Conservation (phyloP, 2,888 invertebrate genomes). For the Dichetophora obliterata region DNA sequence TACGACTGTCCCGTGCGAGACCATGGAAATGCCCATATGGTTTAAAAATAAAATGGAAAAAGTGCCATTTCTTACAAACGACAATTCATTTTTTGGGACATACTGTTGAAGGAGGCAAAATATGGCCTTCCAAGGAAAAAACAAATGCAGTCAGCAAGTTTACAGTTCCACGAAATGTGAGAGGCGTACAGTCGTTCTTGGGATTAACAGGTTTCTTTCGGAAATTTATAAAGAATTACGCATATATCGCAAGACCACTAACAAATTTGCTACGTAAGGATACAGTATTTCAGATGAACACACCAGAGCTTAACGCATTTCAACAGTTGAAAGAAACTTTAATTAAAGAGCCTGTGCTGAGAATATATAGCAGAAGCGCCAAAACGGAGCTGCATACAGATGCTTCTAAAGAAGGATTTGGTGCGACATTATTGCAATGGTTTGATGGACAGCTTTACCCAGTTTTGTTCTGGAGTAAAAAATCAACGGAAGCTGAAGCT, state of each 20-base stretch:
- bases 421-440: slow-evolving; percentile 15
- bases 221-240: slow-evolving; percentile 24
- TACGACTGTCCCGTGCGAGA: too few relatives aligned
- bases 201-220: slow-evolving; percentile 27
- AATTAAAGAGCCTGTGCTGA: not conserved
- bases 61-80: slow-evolving; percentile 41
- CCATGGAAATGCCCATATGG: too few relatives aligned
- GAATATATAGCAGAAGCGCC: not conserved
- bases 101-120: not conserved
- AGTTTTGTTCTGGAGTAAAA: slow-evolving; percentile 27
- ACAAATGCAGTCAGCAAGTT: not conserved
- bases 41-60: slow-evolving; percentile 30
- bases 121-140: slow-evolving; percentile 15
- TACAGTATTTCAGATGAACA: not conserved
- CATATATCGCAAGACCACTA: slow-evolving; percentile 14
- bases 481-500: not conserved
- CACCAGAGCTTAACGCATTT: not conserved
- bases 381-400: slow-evolving; percentile 22
- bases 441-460: not conserved
- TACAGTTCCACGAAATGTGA: slow-evolving; percentile 10
- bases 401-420: slow-evolving; percentile 26
- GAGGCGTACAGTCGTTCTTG: slow-evolving; percentile 26
- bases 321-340: slow-evolving; percentile 1
- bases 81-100: slow-evolving; percentile 42
- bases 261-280: slow-evolving; percentile 17